Evolutionary conservation across 2,797 vertebrate genomes (phyloP), one percentile per base, ranked within the genome.

Genomic region (Zalophus californianus): DNA sequence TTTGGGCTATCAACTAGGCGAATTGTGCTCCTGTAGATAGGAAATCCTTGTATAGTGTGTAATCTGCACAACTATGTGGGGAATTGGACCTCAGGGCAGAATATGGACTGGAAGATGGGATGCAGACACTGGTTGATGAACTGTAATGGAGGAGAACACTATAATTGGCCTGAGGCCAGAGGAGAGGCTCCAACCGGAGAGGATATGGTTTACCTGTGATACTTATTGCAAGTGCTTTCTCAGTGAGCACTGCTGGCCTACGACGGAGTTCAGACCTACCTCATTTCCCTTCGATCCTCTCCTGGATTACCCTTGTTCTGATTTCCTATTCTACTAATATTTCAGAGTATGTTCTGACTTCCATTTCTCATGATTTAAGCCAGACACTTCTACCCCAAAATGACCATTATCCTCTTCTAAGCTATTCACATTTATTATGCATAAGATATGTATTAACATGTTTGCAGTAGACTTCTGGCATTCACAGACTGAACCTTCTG

Each of bases 271-370:
- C 21, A 84, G 64, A 64, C 6, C 20, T 52, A 23, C 27, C 27
- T 62, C 18, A 66, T 62, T 83, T 70, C 35, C 23, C 88, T 73
- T 89, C 29, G 62, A 0, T n/a, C 29, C 44, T 86, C 20, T 92
- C 54, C n/a, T 38, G 16, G 16, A 66, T 32, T 35, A 73, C 0
- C 52, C 48, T 83, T 78, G 25, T 48, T 75, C 23, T 41, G 41
- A 83, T 52, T 70, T 78, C n/a, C 27, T 50, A 73, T 86, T 77
- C 66, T 77, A n/a, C 32, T 86, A 66, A 77, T 41, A 95, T 78
- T 93, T 66, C 54, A 66, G 7, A 64, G 58, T 85, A n/a, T 48
- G 23, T 77, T 94, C 60, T 79, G 58, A 75, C 54, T 93, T 96
- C 54, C 56, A 38, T 35, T 48, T 73, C 82, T 87, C 52, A 93